Conservation (phyloP, 1,140 invertebrate genomes). For the Pectinophora gossypiella region DNA sequence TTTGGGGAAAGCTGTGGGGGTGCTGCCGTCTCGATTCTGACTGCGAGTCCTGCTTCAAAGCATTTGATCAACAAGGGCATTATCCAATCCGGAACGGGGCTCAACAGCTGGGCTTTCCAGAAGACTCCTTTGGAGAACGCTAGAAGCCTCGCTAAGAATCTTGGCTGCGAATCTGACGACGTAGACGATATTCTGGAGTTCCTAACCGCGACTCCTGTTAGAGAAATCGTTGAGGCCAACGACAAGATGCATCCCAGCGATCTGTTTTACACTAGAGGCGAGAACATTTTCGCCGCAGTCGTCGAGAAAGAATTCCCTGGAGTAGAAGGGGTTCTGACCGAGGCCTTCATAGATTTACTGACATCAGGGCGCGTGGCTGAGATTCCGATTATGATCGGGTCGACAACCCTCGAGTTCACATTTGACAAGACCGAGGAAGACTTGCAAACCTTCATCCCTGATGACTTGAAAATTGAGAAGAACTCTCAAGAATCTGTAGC, state of each 20-base stretch:
- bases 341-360: constrained; percentile 43
- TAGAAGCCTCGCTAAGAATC: constrained; percentile 33
- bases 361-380: constrained; percentile 50
- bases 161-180: constrained; percentile 50
- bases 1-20: constrained; percentile 77
- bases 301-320: constrained; percentile 62
- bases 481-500: constrained; percentile 43
- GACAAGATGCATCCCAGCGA: constrained; percentile 27
- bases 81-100: constrained; percentile 80
- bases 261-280: constrained; percentile 13
- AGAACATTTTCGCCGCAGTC: constrained; percentile 36
- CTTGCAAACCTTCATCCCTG: constrained; percentile 52
- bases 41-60: constrained; percentile 70
- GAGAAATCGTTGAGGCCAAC: constrained; percentile 47
- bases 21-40: constrained; percentile 64
- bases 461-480: constrained; percentile 42
- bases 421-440: constrained; percentile 39
- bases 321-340: constrained; percentile 49
- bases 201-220: constrained; percentile 43
- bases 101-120: constrained; percentile 77
- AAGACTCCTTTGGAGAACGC: constrained; percentile 56
- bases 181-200: constrained; percentile 53
- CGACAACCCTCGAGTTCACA: constrained; percentile 42
- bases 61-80: constrained; percentile 79
- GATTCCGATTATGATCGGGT: constrained; percentile 59